A percentile compares a stretch with the other conserved stretches of the same genome.
Evolutionary conservation across 1,140 invertebrate species (phyloP).

Genomic region (Platorchestia sp.): DNA sequence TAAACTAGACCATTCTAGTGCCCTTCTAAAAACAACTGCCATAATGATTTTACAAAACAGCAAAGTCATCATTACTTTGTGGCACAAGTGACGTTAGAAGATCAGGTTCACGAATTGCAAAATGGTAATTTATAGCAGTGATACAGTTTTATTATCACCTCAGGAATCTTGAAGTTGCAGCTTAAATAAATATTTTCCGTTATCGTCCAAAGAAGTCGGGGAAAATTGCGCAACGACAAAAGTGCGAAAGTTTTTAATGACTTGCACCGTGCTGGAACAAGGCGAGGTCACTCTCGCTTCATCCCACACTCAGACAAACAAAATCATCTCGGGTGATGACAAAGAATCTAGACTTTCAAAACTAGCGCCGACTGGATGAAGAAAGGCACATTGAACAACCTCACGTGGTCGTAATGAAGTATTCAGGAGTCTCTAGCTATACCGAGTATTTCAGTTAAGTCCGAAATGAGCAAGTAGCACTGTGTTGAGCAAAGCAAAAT

Average conservation of each 20-base stretch:
- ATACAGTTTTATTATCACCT: background rate
- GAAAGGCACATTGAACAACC: background rate
- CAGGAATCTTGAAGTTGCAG: background rate
- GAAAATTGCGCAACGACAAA: background rate
- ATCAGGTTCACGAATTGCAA: background rate
- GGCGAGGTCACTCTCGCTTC: background rate
- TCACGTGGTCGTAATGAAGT: background rate
- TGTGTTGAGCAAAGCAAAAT: background rate
- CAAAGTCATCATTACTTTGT: background rate
- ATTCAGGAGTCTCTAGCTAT: background rate
- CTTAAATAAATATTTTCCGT: background rate
- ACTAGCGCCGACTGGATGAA: background rate
- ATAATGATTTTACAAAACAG: background rate
- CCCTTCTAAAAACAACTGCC: background rate
- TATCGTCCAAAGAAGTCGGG: background rate
- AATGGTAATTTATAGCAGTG: background rate
- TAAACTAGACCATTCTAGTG: background rate
- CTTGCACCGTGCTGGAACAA: background rate
- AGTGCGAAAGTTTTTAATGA: background rate
- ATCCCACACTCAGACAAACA: background rate
- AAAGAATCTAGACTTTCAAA: constrained; percentile 2
- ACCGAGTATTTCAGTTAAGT: background rate
- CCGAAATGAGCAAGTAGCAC: background rate
- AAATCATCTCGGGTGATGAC: background rate
- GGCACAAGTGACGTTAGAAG: background rate